A percentile compares a stretch with the other conserved stretches of the same genome.
Conservation (phyloP, 2,797 vertebrate genomes). For the Manis crassicaudata region DNA sequence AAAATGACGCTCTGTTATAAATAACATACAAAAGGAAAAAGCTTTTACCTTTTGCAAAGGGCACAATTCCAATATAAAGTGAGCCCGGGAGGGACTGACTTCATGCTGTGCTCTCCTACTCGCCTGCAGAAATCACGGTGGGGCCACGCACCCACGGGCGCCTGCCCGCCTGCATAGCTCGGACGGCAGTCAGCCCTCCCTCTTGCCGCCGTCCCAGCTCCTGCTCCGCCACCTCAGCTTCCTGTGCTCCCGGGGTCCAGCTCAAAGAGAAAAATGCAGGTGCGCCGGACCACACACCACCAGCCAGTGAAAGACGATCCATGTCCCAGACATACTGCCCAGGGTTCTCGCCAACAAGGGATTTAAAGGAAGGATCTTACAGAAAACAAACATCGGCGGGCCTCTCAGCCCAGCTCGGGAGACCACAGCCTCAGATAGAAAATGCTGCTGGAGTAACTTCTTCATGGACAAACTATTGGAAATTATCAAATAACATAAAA, state of each 20-base stretch:
- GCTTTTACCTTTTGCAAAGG: conserved; percentile 34
- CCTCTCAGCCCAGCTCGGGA: not conserved
- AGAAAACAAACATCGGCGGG: not conserved
- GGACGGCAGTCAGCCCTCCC: not conserved
- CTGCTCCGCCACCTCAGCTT: not conserved
- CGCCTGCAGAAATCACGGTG: not conserved
- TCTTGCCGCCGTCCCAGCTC: not conserved
- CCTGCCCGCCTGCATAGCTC: not conserved
- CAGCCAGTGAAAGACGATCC: not conserved
- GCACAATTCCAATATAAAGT: not conserved
- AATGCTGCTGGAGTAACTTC: not conserved
- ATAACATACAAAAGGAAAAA: not conserved
- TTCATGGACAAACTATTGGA: not conserved
- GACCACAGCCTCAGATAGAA: not conserved
- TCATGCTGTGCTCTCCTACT: not conserved
- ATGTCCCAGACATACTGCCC: not conserved
- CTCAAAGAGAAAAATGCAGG: not conserved
- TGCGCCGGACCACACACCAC: not conserved
- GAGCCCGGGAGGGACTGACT: not conserved
- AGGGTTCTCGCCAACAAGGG: not conserved
- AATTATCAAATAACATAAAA: not conserved
- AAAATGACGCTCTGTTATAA: conserved; percentile 49
- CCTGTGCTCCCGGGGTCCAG: not conserved
- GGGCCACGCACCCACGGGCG: not conserved
- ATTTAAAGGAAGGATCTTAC: conserved; percentile 16